These are phyloP conservation scores for Vireo altiloquus DNA, from an alignment of 2,113 vertebrate species.

Conservation along the genomic window DNA sequence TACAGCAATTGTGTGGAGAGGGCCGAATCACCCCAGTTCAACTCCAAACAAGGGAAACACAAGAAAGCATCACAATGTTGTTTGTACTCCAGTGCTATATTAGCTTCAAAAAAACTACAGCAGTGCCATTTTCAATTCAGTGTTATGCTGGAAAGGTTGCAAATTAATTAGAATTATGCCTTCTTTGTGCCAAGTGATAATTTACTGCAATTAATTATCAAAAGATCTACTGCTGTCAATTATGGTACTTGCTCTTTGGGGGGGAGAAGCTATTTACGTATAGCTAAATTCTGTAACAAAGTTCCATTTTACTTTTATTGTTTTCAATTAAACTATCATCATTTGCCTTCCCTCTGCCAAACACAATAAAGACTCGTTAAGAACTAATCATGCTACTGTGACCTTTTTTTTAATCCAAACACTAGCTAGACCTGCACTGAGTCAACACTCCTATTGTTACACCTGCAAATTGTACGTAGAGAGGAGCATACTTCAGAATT, in stretches of 20 bases:
- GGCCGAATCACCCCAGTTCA: not conserved
- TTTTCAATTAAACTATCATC: slow-evolving; percentile 77
- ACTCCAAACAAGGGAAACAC: slow-evolving; percentile 13
- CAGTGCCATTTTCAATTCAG: slow-evolving; percentile 73
- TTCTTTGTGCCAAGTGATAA: slow-evolving; percentile 84
- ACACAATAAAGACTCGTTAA: slow-evolving; percentile 73
- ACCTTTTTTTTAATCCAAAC: slow-evolving; percentile 73
- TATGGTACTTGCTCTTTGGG: slow-evolving; percentile 66
- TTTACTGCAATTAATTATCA: slow-evolving; percentile 84
- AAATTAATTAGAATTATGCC: slow-evolving; percentile 84
- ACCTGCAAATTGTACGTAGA: slow-evolving; percentile 74
- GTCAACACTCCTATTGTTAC: slow-evolving; percentile 77
- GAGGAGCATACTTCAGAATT: slow-evolving; percentile 77
- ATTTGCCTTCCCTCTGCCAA: slow-evolving; percentile 75
- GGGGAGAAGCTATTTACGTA: slow-evolving; percentile 69
- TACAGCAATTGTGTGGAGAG: not conserved
- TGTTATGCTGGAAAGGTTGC: slow-evolving; percentile 76
- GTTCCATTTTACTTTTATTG: slow-evolving; percentile 72
- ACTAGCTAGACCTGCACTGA: slow-evolving; percentile 68
- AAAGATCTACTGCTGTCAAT: slow-evolving; percentile 82
- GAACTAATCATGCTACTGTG: slow-evolving; percentile 72
- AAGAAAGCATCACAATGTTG: slow-evolving; percentile 25
- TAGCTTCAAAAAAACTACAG: slow-evolving; percentile 61
- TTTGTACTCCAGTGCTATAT: slow-evolving; percentile 37
- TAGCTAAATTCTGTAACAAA: slow-evolving; percentile 69